Evolutionary conservation across 2,888 invertebrate species (phyloP), one percentile per base, ranked within the genome.

Genomic region (Micoletzkya japonica): DNA sequence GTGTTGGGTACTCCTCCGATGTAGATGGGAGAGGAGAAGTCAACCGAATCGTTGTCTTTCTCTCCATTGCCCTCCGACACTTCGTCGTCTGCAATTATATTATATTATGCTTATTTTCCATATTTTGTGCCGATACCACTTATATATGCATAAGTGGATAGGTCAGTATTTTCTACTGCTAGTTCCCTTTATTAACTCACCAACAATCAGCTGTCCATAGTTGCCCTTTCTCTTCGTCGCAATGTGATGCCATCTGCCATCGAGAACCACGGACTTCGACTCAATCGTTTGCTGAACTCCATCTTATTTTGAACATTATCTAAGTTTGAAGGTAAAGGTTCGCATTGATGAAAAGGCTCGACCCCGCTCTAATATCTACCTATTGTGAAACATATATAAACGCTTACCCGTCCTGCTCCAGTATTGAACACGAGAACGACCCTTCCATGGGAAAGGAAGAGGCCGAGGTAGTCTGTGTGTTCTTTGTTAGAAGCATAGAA

Each of bases 361-460:
- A n/a, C n/a, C n/a, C n/a, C n/a, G n/a, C n/a, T n/a, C n/a, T n/a
- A n/a, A n/a, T n/a, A n/a, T n/a, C n/a, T n/a, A n/a, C n/a, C 63
- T 34, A 63, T 36, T 24, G 54, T 54, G 28, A 26, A 4, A 36
- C 28, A 34, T 37, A 14, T 20, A 54, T 34, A 26, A 24, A 50
- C n/a, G n/a, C 20, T 20, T 44, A 14, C 44, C 20, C 44, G 10
- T 44, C 20, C 44, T 82, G 90, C 91, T 0, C 92, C 92, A 80
- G 92, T 92, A 77, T 93, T 92, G 1, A 92, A 93, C 0, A 91
- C 90, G 79, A 94, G 91, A 72, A 90, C 90, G 30, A 97, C 90
- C 70, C 91, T 90, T 74, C 95, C 95, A 79, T 94, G 91, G 0
- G 92, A 88, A 88, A 98, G 89, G 86, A 96, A 94, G 68, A 98